Evolutionary conservation across 2,797 vertebrate species (phyloP), one percentile per base, ranked within the genome.

Genomic region (Phaenicophaeus curvirostris): DNA sequence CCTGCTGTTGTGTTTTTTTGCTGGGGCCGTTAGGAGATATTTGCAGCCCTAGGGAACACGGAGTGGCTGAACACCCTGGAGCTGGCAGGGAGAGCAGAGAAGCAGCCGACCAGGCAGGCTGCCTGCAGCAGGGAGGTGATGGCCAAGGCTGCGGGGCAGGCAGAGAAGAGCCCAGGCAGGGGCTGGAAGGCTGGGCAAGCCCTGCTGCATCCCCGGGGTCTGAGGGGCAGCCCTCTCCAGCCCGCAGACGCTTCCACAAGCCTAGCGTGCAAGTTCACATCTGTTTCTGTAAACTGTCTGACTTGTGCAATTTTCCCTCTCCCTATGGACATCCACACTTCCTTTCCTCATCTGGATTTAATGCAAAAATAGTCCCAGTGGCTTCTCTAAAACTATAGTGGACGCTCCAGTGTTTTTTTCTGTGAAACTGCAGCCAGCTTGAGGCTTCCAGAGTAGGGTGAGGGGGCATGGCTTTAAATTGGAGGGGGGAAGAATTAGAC

Each of bases 221-320:
- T 48, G 31, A 74, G 20, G 54, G 31, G 15, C 68, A 83, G 80
- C 41, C 13, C 12, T 25, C 33, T 73, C 18, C 4, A 1, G 15
- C 11, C 0, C 0, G 27, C 51, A 58, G 30, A 86, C 23, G 0
- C 24, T 81, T 72, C 18, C 67, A 55, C 11, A 9, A 2, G 0
- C 31, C 39, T 8, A 63, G 31, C 5, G 1, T 58, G 61, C 30
- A 35, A 82, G 57, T 8, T 15, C 19, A 11, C 55, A 48, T 65
- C 30, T 57, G 44, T 25, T 68, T 58, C 68, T 61, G 28, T 19
- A 21, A 72, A 54, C 17, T 27, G 18, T 13, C 69, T 20, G 41
- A 37, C 59, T 90, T 78, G 4, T 31, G 44, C 57, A 33, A 44
- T 84, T 78, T 63, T 87, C 54, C 42, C 42, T 39, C 35, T 69